phyloP scores from a whole-genome alignment of 2,888 invertebrate species.

The Mythimna lalbum region DNA sequence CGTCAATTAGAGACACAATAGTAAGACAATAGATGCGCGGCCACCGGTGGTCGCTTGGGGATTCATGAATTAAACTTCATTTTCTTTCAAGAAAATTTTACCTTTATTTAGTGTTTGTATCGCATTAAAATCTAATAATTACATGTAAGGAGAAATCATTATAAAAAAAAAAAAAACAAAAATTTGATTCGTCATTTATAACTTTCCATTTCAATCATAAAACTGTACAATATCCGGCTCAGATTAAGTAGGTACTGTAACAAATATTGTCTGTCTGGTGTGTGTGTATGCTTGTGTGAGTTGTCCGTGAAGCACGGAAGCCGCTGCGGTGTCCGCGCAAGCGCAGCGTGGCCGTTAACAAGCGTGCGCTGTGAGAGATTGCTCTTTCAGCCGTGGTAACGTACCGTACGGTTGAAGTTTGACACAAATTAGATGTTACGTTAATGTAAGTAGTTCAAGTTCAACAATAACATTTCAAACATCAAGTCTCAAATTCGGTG shows the following conservation, averaged over 20 bases:
- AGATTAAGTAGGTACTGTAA: slow-evolving; percentile 25
- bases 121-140: too few relatives aligned
- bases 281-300: slow-evolving; percentile 13
- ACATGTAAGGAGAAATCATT: too few relatives aligned
- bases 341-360: slow-evolving; percentile 18
- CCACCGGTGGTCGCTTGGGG: too few relatives aligned
- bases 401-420: slow-evolving; percentile 6
- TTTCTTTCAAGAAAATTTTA: too few relatives aligned
- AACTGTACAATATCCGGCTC: slow-evolving; percentile 34
- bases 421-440: slow-evolving; percentile 9
- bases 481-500: background rate
- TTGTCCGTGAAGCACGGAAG: slow-evolving; percentile 50
- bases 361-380: slow-evolving; percentile 22
- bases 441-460: slow-evolving; percentile 1
- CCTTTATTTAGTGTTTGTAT: too few relatives aligned
- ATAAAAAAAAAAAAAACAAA: too few relatives aligned
- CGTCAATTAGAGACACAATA: too few relatives aligned
- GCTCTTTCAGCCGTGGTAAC: slow-evolving; percentile 51
- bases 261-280: slow-evolving; percentile 29
- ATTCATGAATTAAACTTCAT: too few relatives aligned
- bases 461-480: background rate
- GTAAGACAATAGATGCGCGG: too few relatives aligned
- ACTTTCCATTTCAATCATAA: slow-evolving; percentile 25
- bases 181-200: background rate
- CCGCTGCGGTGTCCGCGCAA: slow-evolving; percentile 7